These are phyloP conservation scores for Micromesistius poutassou DNA, from an alignment of 2,797 vertebrate genomes.

Conservation along the genomic window DNA sequence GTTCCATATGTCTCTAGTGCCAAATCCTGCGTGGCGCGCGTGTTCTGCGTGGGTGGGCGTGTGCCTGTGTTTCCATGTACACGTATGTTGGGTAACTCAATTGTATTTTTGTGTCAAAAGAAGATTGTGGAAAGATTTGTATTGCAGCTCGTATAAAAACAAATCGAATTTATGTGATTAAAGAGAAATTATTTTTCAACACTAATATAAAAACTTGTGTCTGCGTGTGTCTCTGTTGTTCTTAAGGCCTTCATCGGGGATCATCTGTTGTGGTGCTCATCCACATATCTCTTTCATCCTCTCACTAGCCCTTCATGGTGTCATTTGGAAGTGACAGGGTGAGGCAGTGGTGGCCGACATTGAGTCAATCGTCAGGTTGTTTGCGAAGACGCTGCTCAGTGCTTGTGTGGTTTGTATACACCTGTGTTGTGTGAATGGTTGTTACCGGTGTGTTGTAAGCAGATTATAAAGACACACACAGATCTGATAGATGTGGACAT, in stretches of 20 bases:
- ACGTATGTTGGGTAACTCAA: conserved; percentile 61
- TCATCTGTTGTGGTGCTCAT: neutral
- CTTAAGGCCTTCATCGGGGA: neutral
- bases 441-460: neutral
- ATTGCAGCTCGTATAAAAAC: conserved; percentile 64
- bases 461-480: neutral
- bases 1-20: conserved; percentile 77
- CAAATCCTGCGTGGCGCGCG: conserved; percentile 70
- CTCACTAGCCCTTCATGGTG: too few species aligned
- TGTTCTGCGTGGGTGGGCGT: conserved; percentile 29
- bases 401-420: neutral
- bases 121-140: conserved; percentile 75
- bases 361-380: too few species aligned
- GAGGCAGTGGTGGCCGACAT: too few species aligned
- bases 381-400: too few species aligned
- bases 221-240: conserved; percentile 13
- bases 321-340: too few species aligned
- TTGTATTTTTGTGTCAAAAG: conserved; percentile 72
- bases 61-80: conserved; percentile 40
- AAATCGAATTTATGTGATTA: conserved; percentile 70
- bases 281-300: too few species aligned
- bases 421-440: neutral
- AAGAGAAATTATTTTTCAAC: conserved; percentile 78
- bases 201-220: conserved; percentile 50
- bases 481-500: neutral